Percentiles rank a stretch among this genome's conserved stretches.
Evolutionary conservation across 2,113 vertebrate species (phyloP).

Genomic region (Oplegnathus fasciatus): DNA sequence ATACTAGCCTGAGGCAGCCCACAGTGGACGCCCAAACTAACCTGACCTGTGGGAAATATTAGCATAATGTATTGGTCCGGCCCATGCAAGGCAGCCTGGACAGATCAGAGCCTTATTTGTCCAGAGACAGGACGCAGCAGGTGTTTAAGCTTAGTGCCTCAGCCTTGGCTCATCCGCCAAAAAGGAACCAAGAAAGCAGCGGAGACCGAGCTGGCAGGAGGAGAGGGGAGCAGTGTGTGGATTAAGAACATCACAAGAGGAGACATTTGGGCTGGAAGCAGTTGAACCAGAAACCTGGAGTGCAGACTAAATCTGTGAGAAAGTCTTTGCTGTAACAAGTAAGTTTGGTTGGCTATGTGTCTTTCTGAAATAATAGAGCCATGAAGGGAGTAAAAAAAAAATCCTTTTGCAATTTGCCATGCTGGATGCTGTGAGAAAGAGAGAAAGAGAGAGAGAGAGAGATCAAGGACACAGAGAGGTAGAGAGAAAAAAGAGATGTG

Average conservation of each 20-base stretch:
- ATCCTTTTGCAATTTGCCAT: conserved; percentile 46
- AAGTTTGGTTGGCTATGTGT: conserved; percentile 46
- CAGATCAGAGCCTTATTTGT: conserved; percentile 72
- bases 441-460: conserved; percentile 12
- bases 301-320: conserved; percentile 31
- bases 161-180: conserved; percentile 52
- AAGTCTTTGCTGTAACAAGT: conserved; percentile 57
- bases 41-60: conserved; percentile 43
- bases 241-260: conserved; percentile 47
- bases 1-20: conserved; percentile 12
- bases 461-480: conserved; percentile 47
- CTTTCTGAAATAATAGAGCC: conserved; percentile 45
- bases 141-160: conserved; percentile 44
- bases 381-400: neutral
- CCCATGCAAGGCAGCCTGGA: conserved; percentile 1
- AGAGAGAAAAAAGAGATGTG: conserved; percentile 37
- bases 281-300: conserved; percentile 42
- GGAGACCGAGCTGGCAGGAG: neutral
- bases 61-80: conserved; percentile 24
- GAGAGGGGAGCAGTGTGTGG: conserved; percentile 47
- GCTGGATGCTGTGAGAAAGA: conserved; percentile 16
- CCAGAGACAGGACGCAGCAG: conserved; percentile 58
- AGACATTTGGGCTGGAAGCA: conserved; percentile 44
- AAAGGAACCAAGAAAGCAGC: conserved; percentile 43
- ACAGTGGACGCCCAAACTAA: conserved; percentile 18